A percentile compares a stretch with the other conserved stretches of the same genome.
phyloP scores from a whole-genome alignment of 2,888 invertebrate species.

The Drosophila macrothrix region DNA sequence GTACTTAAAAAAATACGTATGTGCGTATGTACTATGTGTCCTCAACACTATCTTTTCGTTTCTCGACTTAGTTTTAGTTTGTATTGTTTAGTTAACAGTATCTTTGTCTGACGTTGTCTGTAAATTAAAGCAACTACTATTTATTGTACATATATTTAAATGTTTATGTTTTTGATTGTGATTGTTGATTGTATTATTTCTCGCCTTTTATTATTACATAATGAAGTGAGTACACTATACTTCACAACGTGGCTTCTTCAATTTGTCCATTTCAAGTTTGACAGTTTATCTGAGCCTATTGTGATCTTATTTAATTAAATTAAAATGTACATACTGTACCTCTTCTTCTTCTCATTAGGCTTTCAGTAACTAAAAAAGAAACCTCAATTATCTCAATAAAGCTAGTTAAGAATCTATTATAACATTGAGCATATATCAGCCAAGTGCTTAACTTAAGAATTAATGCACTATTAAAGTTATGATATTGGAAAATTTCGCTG shows the following conservation, averaged over 20 bases:
- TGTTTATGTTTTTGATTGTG: background rate
- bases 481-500: background rate
- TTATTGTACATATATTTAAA: slow-evolving; percentile 26
- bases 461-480: background rate
- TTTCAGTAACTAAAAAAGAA: background rate
- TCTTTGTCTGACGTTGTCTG: slow-evolving; percentile 5
- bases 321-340: too few relatives aligned
- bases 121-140: background rate
- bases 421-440: background rate
- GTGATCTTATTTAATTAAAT: too few relatives aligned
- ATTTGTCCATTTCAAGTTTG: background rate
- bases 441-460: background rate
- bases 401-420: background rate
- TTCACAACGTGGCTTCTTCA: background rate
- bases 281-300: background rate
- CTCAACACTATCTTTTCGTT: background rate
- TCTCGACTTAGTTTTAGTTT: background rate
- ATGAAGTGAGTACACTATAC: slow-evolving; percentile 1
- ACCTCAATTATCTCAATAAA: background rate
- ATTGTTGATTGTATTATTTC: background rate
- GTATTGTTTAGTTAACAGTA: slow-evolving; percentile 26
- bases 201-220: background rate
- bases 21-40: slow-evolving; percentile 20
- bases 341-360: background rate
- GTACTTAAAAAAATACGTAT: slow-evolving; percentile 34